phyloP scores from a whole-genome alignment of 2,113 vertebrate species.

The Eublepharis macularius region DNA sequence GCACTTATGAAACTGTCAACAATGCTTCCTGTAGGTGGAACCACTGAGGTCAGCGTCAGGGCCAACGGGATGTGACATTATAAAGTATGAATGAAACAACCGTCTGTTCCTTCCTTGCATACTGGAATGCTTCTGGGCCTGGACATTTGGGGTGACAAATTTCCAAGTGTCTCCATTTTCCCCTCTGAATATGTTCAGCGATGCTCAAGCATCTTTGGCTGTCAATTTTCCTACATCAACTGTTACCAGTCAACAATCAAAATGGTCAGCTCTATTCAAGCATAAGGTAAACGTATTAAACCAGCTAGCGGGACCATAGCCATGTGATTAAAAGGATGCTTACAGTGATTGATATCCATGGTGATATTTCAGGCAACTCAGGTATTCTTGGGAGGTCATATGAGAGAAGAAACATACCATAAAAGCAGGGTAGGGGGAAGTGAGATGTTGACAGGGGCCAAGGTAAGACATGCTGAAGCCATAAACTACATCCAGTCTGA shows the following conservation, averaged over 20 bases:
- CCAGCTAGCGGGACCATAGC: background rate
- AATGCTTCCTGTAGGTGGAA: conserved; percentile 45
- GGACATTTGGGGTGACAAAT: conserved; percentile 35
- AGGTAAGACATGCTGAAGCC: too few relatives aligned
- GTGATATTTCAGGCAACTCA: too few relatives aligned
- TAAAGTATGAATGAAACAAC: conserved; percentile 60
- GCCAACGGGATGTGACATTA: conserved; percentile 46
- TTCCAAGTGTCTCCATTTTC: conserved; percentile 3
- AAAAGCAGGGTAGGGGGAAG: too few relatives aligned
- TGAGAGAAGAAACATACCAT: too few relatives aligned
- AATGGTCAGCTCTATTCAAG: background rate
- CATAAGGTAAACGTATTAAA: background rate
- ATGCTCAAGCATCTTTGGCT: background rate
- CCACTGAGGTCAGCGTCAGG: background rate
- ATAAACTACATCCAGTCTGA: too few relatives aligned
- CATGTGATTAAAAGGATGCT: too few relatives aligned
- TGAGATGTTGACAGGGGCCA: too few relatives aligned
- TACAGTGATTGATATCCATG: too few relatives aligned
- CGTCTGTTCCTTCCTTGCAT: conserved; percentile 24
- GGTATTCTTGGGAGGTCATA: too few relatives aligned
- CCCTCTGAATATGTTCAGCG: background rate
- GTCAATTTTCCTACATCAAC: background rate
- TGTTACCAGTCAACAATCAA: background rate
- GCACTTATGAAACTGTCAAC: conserved; percentile 64
- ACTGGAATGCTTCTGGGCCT: conserved; percentile 49